Base-by-base conservation (phyloP, 2,888 invertebrate genomes). In the Eupithecia exiguata region DNA sequence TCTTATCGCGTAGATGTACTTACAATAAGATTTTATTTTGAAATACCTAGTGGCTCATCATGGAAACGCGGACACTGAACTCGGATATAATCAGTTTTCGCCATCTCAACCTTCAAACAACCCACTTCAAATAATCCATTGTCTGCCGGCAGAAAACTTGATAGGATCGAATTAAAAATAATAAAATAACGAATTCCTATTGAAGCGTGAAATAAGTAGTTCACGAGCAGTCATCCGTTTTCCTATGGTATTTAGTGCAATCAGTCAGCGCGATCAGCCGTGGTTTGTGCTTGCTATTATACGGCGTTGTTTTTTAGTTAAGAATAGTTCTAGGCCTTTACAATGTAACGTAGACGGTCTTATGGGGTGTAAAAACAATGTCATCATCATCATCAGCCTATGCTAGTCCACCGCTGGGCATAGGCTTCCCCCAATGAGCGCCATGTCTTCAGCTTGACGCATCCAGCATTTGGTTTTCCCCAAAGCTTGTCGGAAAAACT, bases 121-220 rank as follows among this genome's bases (percentile, higher is more conserved):
- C 0, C 61, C 30, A 16, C 53, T 18, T 35, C 35, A 25, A 46
- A 35, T 46, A 14, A 21, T 53, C 53, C 21, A 21, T 49, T 46
- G n/a, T 36, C 35, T 63, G 53, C 30, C 35, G 43, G 63, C 30
- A 71, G 66, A 30, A 36, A 5, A 30, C 66, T 35, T 36, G 4
- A 69, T 58, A 25, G 58, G 62, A 63, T 65, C 61, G 65, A 75
- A 58, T 70, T 71, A 67, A 72, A 74, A 35, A 77, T 82, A 84
- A 81, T 84, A 79, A 81, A 82, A 81, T 81, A 84, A 80, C 70
- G 77, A 80, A 80, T 77, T 73, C 65, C 80, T 79, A 84, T 74
- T 80, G 83, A 80, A 85, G 84, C 88, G 79, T 87, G 84, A 84
- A 88, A 87, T 85, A 80, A 81, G 78, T 83, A 84, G 84, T 86